Base-by-base conservation (phyloP, 2,797 vertebrate genomes). In the Artibeus jamaicensis region DNA sequence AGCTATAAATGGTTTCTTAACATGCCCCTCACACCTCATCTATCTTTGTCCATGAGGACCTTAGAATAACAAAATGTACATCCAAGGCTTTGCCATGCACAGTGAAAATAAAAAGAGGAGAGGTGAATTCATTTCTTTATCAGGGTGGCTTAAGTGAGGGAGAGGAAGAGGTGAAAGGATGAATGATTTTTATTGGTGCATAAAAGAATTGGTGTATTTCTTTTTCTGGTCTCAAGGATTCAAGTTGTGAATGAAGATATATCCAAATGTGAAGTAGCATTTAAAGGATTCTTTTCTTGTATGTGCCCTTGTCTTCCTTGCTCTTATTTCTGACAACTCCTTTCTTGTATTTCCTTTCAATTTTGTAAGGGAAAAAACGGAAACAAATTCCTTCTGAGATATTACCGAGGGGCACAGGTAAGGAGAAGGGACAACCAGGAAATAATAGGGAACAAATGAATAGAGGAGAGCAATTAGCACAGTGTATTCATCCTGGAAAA, bases 1-100 rank as follows among this genome's bases (percentile, higher is more conserved):
- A 96, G 76, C 86, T 97, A 70, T 93, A 96, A 96, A 96, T 85
- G 94, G 70, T 93, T 96, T 95, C 86, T 97, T 97, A 96, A 96
- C 94, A 96, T 97, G 96, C 53, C 42, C 42, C 91, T 97, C 89
- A 97, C 96, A 94, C 91, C 88, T 96, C 86, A 95, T 37, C 70
- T 89, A 89, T 94, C 68, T 97, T 88, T 88, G 92, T 93, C 46
- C 95, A 91, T 79, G 93, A 96, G 62, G 89, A 95, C 77, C 92
- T 76, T 53, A 85, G 79, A 94, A 95, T 94, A 96, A 83, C 68
- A 94, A 95, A 96, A 92, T 91, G 79, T 81, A 39, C 62, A 82
- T 84, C 59, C 4, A 15, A 93, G 59, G 77, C 82, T 91, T 89
- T 92, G 92, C 77, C 37, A 79, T 29, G 91, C 29, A 94, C 74